Evolutionary conservation across 2,113 vertebrate species (phyloP).

Genomic region (Pygoscelis adeliae): DNA sequence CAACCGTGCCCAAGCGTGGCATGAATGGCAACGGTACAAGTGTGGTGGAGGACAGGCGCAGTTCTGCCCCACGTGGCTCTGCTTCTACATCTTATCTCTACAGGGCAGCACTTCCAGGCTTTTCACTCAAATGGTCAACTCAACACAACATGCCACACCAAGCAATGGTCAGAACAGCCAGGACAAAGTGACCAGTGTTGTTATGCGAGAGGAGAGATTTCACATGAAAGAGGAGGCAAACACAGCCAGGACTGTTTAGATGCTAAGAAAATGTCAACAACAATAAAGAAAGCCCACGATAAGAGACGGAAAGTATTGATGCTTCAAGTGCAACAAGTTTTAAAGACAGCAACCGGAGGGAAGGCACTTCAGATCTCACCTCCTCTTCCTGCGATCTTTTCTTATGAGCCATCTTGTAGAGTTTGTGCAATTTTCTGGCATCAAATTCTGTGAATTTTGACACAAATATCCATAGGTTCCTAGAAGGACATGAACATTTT

Average conservation of each 20-base stretch:
- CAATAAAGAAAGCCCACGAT: background rate
- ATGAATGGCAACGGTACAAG: background rate
- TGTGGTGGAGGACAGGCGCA: background rate
- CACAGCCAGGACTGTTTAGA: background rate
- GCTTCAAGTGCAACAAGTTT: background rate
- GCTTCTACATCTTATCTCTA: background rate
- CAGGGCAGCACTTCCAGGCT: background rate
- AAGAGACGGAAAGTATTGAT: background rate
- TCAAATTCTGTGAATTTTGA: conserved; percentile 99
- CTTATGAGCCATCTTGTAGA: conserved; percentile 99
- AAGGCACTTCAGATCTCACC: conserved; percentile 69
- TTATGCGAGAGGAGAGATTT: background rate
- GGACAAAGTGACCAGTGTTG: background rate
- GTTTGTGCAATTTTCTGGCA: conserved; percentile 93
- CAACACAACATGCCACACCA: background rate
- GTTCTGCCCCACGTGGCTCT: background rate
- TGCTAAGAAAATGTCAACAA: background rate
- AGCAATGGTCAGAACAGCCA: background rate
- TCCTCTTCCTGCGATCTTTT: conserved; percentile 95
- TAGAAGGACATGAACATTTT: conserved; percentile 53
- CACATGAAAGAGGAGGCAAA: background rate
- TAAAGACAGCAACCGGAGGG: background rate
- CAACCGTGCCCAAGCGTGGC: background rate
- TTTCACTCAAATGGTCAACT: background rate
- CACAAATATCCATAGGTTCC: conserved; percentile 99